Conservation (phyloP, 2,113 vertebrate species). For the Plotosus lineatus region DNA sequence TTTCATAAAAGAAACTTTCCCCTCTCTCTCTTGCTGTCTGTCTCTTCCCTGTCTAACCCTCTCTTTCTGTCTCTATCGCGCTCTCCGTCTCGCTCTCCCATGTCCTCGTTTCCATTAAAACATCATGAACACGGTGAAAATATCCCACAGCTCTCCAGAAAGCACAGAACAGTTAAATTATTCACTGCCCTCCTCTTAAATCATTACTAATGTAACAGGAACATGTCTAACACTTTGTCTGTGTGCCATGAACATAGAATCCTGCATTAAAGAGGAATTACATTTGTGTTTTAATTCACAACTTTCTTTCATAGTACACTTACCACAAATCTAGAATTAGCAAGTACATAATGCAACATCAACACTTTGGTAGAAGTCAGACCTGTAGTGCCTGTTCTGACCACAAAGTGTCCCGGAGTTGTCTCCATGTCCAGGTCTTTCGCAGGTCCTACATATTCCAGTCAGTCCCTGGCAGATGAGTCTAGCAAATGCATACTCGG, state of each 20-base stretch:
- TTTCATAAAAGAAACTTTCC: neutral
- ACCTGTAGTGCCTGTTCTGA: slow-evolving; percentile 16
- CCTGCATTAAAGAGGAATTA: neutral
- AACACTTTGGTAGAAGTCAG: neutral
- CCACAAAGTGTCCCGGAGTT: slow-evolving; percentile 35
- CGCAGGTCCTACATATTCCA: neutral
- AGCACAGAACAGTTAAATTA: slow-evolving; percentile 41
- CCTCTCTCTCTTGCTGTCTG: too few relatives aligned
- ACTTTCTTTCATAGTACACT: neutral
- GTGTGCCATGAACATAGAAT: slow-evolving; percentile 1
- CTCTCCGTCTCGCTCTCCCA: neutral
- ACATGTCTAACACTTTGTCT: neutral
- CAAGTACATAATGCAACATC: neutral
- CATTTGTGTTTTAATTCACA: neutral
- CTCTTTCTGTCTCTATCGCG: neutral
- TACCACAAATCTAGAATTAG: neutral
- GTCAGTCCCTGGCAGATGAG: neutral
- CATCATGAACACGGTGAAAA: slow-evolving; percentile 8
- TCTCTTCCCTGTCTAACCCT: neutral
- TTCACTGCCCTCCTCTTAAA: slow-evolving; percentile 43
- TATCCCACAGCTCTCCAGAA: slow-evolving; percentile 3
- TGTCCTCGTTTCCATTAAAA: slow-evolving; percentile 31
- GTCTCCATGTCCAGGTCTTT: neutral
- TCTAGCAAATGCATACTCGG: neutral
- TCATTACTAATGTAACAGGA: slow-evolving; percentile 47